Base-by-base conservation (phyloP, 1,140 invertebrate genomes). In the Cyrtorhinus lividipennis region DNA sequence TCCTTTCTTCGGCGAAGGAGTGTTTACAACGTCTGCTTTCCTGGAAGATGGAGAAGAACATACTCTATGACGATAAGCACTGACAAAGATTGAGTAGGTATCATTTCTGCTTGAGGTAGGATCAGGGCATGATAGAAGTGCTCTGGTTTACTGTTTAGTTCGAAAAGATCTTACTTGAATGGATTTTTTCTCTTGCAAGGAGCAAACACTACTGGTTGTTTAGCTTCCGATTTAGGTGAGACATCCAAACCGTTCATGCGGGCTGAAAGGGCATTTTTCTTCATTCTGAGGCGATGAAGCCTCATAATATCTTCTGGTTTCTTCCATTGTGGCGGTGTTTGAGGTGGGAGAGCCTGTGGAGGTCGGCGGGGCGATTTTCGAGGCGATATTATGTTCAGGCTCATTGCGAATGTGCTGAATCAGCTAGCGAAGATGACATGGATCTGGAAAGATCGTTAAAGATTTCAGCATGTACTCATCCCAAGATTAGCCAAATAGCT, bases 261-360 rank as follows among this genome's bases (percentile, higher is more conserved):
- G 65, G 81, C 81, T 73, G 86, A 81, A 53, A 88, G 74, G 15
- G 83, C 82, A 72, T 79, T 78, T 73, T 87, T 86, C 70, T 80
- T 81, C 66, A 78, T 73, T 71, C 85, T 85, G 56, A 86, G 67
- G 62, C 80, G 79, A 71, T 84, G 80, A 20, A 86, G 67, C 69
- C 79, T 79, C 81, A 86, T 83, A 30, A 86, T 79, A 73, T 87
- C 75, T 24, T 80, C 76, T 1, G 82, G 81, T 63, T 74, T 76
- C 30, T 75, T 76, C 81, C 81, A 83, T 72, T 78, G 72, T 62
- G 73, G 66, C 25, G 69, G 26, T 1, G 69, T 69, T 46, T 61
- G 59, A 12, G 59, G 61, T 2, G 56, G 58, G 3, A 23, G 13
- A 38, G 38, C n/a, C 12, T 45, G 59, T 46, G 20, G 10, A 5